phyloP scores from a whole-genome alignment of 2,113 vertebrate genomes.

The Lamprotornis superbus region DNA sequence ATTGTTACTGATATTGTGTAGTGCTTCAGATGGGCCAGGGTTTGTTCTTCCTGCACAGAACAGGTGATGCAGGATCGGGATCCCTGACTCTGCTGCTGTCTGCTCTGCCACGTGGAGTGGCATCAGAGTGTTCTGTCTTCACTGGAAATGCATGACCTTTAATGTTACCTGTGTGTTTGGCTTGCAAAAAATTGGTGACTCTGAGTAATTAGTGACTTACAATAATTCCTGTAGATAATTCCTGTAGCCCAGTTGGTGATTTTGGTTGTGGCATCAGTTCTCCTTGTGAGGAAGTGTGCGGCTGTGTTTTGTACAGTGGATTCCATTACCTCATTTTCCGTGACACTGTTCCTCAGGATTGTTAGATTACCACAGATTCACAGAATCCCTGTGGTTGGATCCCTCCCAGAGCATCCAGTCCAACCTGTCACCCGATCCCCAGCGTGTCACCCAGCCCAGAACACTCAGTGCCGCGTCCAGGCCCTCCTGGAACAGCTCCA shows the following conservation, averaged over 20 bases:
- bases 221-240: no score
- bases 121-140: neutral
- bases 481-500: neutral
- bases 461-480: accelerated
- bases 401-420: accelerated
- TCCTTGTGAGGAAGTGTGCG: neutral
- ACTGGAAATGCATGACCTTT: accelerated
- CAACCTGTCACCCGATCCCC: accelerated
- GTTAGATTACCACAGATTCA: neutral
- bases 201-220: neutral
- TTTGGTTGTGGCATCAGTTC: neutral
- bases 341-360: neutral
- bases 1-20: neutral
- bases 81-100: neutral
- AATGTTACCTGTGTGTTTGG: accelerated
- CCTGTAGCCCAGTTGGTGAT: accelerated
- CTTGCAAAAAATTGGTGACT: neutral
- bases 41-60: neutral
- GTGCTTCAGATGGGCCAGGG: neutral
- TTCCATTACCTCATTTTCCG: accelerated
- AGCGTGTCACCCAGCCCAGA: neutral
- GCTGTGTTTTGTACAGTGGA: accelerated
- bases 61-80: accelerated
- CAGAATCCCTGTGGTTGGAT: neutral
- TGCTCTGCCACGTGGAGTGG: neutral